phyloP scores from a whole-genome alignment of 2,797 vertebrate genomes.

The Ambastaia sidthimunki region DNA sequence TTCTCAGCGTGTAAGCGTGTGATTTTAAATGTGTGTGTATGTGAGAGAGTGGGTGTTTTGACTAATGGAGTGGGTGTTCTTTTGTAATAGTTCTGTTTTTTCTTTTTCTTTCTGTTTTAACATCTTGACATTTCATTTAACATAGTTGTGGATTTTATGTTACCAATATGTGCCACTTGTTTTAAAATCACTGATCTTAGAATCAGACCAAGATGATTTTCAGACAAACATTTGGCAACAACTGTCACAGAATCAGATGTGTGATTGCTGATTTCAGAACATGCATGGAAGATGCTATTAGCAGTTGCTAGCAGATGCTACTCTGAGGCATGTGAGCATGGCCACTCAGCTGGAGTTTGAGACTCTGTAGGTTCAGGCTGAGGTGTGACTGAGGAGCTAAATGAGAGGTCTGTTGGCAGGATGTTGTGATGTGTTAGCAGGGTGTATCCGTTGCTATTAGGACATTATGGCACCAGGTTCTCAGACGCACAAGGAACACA shows the following conservation, averaged over 20 bases:
- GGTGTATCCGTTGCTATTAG: background rate
- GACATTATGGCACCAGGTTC: background rate
- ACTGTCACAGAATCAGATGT: background rate
- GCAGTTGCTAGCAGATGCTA: background rate
- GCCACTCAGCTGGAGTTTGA: background rate
- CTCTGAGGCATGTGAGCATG: background rate
- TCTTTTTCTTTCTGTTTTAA: background rate
- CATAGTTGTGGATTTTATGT: slow-evolving; percentile 4
- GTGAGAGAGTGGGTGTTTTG: no score
- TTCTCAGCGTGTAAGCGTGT: no score
- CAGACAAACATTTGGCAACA: background rate
- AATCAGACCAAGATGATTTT: slow-evolving; percentile 1
- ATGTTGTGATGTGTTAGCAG: background rate
- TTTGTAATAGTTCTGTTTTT: no score
- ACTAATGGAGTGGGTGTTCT: no score
- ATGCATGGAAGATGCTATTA: background rate
- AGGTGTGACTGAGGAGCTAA: background rate
- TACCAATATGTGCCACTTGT: background rate
- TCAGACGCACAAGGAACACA: background rate
- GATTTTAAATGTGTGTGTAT: no score
- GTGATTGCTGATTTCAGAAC: slow-evolving; percentile 1
- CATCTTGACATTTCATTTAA: background rate
- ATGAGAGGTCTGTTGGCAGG: slow-evolving; percentile 9
- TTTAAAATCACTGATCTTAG: slow-evolving; percentile 1
- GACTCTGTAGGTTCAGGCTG: background rate